Percentiles rank a stretch among this genome's conserved stretches.
phyloP scores from a whole-genome alignment of 2,888 invertebrate species.

The Tenthredo amoena region DNA sequence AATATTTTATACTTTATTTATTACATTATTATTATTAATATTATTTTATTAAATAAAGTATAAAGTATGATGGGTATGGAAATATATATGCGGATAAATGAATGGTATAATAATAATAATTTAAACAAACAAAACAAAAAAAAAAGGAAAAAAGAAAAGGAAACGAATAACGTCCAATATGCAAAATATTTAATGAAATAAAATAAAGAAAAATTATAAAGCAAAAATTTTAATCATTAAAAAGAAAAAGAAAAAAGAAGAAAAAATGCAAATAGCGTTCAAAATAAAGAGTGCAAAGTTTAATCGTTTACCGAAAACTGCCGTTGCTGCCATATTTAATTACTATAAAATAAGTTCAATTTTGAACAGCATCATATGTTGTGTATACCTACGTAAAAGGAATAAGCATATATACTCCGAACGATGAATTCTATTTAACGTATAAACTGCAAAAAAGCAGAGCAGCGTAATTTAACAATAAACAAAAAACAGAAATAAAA shows the following conservation, averaged over 20 bases:
- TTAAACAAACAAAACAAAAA: neutral
- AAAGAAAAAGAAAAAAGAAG: neutral
- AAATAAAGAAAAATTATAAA: neutral
- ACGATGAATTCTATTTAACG: neutral
- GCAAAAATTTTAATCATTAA: neutral
- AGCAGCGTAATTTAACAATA: neutral
- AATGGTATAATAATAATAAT: neutral
- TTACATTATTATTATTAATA: neutral
- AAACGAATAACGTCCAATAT: constrained; percentile 11
- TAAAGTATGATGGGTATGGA: neutral
- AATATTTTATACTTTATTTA: constrained; percentile 6
- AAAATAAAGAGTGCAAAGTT: constrained; percentile 19
- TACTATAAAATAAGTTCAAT: constrained; percentile 14
- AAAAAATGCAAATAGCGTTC: constrained; percentile 17
- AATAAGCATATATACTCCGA: neutral
- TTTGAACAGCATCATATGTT: constrained; percentile 4
- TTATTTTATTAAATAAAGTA: neutral
- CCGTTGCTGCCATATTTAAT: constrained; percentile 5
- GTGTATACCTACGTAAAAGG: neutral
- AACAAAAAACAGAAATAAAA: neutral
- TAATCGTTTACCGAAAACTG: neutral
- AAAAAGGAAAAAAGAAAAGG: neutral
- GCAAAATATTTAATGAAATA: neutral
- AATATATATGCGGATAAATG: neutral
- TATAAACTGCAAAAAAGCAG: neutral